These are phyloP conservation scores for Astyanax mexicanus DNA, from an alignment of 2,797 vertebrate species.

Conservation along the genomic window DNA sequence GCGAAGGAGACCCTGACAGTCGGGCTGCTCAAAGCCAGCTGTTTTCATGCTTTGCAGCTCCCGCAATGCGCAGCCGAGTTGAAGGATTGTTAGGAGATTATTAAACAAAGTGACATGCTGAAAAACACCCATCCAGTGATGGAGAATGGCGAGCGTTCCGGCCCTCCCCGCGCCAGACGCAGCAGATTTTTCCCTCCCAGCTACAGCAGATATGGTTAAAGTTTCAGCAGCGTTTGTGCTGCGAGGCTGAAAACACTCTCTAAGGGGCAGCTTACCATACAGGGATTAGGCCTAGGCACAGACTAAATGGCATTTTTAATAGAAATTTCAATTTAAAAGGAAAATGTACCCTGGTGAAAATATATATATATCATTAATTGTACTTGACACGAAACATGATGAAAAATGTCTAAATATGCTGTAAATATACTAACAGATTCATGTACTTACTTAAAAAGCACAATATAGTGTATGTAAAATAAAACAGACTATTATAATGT, in stretches of 20 bases:
- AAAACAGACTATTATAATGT: too few relatives aligned
- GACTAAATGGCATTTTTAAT: too few relatives aligned
- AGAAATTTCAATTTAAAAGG: too few relatives aligned
- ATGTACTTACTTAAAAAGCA: too few relatives aligned
- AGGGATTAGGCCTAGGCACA: too few relatives aligned
- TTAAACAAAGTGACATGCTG: constrained; percentile 84
- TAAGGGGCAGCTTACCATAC: too few relatives aligned
- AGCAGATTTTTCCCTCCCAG: constrained; percentile 18
- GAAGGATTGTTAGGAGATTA: constrained; percentile 83
- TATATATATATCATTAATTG: too few relatives aligned
- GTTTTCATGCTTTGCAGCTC: constrained; percentile 83
- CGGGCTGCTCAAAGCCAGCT: constrained; percentile 83
- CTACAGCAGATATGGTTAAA: constrained; percentile 7
- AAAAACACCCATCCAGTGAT: constrained; percentile 70
- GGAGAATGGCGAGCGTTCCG: constrained; percentile 65
- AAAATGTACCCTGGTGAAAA: too few relatives aligned
- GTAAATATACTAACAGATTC: too few relatives aligned
- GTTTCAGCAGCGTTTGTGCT: constrained; percentile 29
- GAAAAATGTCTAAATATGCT: too few relatives aligned
- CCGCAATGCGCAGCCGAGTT: constrained; percentile 77
- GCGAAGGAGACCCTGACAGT: constrained; percentile 84
- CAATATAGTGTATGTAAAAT: too few relatives aligned
- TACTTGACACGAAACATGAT: too few relatives aligned
- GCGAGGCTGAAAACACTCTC: constrained; percentile 2
- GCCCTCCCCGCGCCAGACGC: constrained; percentile 6